Base-by-base conservation (phyloP, 2,888 invertebrate genomes). In the Habroteleia sp. region DNA sequence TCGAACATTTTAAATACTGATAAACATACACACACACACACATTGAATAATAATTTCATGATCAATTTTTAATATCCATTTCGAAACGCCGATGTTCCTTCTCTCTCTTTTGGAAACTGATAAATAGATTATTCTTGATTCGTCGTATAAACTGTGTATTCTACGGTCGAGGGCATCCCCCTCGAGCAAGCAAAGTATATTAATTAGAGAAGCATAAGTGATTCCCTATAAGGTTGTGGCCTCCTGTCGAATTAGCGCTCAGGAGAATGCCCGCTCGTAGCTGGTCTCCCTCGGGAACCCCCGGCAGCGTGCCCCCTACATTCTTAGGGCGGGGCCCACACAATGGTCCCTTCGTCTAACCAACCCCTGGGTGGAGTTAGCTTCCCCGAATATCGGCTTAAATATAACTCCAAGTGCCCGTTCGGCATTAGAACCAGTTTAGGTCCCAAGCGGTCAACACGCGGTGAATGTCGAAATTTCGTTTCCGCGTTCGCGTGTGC, bases 331-430 rank as follows among this genome's bases (percentile, higher is more conserved):
- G 87, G 86, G 84, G 83, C 84, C 82, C 82, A 81, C 72, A 81
- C n/a, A 83, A 84, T 65, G 79, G 81, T 82, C 82, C 82, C 77
- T 74, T 74, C 6, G 65, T 76, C 35, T 68, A 78, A 83, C 83
- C 87, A 86, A 84, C 87, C 88, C 86, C 83, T 84, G 85, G 88
- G 88, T 86, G 88, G 88, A 88, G 88, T 86, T 84, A 80, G 48
- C 75, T 80, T 37, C 74, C 80, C 79, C 75, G 10, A 10, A 10
- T 39, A n/a, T 2, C 14, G n/a, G n/a, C 62, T 62, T 60, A 56
- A 84, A 85, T 84, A 84, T 79, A 71, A 31, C 56, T 58, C 29
- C 42, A 39, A 13, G 29, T 71, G 78, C 74, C 68, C 80, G 74
- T 77, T 52, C 50, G 41, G 77, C 76, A 77, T 65, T 83, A 87